Conservation (phyloP, 2,888 invertebrate genomes). For the Hypomecis atomaria region DNA sequence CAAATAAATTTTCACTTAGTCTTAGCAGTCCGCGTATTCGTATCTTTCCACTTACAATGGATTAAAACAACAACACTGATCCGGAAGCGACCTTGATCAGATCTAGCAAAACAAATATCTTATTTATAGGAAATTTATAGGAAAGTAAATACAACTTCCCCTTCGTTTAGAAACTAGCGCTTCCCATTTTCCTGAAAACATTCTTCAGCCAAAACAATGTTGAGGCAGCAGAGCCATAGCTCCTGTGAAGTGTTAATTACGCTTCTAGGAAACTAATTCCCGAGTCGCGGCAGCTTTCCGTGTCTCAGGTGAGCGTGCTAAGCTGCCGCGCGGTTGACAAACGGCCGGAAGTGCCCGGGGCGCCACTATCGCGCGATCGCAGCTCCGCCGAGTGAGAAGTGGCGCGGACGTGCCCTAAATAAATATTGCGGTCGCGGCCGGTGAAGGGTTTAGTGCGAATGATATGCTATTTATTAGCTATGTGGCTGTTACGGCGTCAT, state of each 20-base stretch:
- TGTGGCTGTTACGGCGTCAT: constrained; percentile 20
- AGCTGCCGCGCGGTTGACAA: constrained; percentile 67
- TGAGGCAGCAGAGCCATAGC: constrained; percentile 26
- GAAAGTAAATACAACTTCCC: too few relatives aligned
- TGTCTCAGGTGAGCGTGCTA: constrained; percentile 66
- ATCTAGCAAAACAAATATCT: too few relatives aligned
- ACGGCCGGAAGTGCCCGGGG: constrained; percentile 69
- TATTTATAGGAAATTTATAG: too few relatives aligned
- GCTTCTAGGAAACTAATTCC: constrained; percentile 33
- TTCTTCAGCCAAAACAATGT: constrained; percentile 22
- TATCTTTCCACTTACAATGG: too few relatives aligned
- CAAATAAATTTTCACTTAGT: too few relatives aligned
- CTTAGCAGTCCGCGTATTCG: too few relatives aligned
- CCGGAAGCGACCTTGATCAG: too few relatives aligned
- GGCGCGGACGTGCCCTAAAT: constrained; percentile 75
- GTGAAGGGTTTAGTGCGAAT: constrained; percentile 60
- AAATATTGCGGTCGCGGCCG: constrained; percentile 68
- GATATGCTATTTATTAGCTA: constrained; percentile 54
- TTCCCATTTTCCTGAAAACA: constrained; percentile 1
- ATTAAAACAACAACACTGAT: too few relatives aligned
- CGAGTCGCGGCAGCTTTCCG: constrained; percentile 33
- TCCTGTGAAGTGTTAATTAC: constrained; percentile 35
- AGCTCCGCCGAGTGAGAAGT: constrained; percentile 63
- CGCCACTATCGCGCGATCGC: constrained; percentile 68
- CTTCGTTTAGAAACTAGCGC: background rate